phyloP scores from a whole-genome alignment of 30 jellyfish, hydroid and myxozoan species.

The Hydractinia echinata region DNA sequence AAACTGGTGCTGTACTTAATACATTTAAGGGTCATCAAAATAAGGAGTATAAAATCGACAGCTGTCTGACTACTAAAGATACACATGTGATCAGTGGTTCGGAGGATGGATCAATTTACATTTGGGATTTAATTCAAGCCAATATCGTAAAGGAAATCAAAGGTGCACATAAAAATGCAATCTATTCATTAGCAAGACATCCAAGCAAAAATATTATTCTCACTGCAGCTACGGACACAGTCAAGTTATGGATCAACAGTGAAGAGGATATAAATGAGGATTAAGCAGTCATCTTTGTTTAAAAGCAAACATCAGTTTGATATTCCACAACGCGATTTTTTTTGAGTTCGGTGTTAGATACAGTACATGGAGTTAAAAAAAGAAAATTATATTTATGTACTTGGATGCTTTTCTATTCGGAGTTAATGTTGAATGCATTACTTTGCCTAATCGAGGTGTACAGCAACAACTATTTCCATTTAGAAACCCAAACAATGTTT shows the following conservation, averaged over 20 bases:
- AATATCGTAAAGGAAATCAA: slow-evolving; percentile 43
- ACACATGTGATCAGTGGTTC: slow-evolving; percentile 86
- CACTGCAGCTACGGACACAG: slow-evolving; percentile 80
- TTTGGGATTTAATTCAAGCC: slow-evolving; percentile 89
- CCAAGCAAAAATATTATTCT: slow-evolving; percentile 52
- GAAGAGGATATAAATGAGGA: slow-evolving; percentile 4
- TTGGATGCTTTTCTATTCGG: no score
- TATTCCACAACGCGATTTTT: background rate
- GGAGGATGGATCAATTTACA: slow-evolving; percentile 71
- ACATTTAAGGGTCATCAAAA: slow-evolving; percentile 84
- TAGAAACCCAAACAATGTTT: no score
- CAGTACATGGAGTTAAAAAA: no score
- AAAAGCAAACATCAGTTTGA: background rate
- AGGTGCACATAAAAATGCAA: slow-evolving; percentile 64
- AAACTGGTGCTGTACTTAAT: slow-evolving; percentile 74
- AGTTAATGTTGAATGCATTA: no score
- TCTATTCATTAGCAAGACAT: slow-evolving; percentile 67
- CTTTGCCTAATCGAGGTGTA: no score
- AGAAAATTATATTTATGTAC: no score
- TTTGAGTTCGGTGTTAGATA: background rate
- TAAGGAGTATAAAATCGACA: slow-evolving; percentile 76
- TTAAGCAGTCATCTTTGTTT: no score
- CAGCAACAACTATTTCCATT: no score
- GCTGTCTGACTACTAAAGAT: slow-evolving; percentile 62
- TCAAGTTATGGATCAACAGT: slow-evolving; percentile 63